Percentiles rank a stretch among this genome's conserved stretches.
Conservation (phyloP, 2,888 invertebrate genomes). For the Cacoxenus indagator region DNA sequence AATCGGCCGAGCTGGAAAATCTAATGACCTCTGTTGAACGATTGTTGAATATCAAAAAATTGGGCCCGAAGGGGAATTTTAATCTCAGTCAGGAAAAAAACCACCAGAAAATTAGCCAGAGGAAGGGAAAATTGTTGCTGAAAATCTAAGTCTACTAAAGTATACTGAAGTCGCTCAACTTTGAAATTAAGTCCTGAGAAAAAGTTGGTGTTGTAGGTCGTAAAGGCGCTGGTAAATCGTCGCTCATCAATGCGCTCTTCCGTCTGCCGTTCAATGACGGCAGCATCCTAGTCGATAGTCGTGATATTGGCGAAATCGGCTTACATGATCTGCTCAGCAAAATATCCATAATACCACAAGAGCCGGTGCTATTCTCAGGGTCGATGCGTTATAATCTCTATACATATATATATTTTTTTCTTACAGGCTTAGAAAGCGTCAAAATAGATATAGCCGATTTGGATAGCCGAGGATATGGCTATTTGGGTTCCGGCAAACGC, state of each 20-base stretch:
- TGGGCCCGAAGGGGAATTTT: conserved; percentile 73
- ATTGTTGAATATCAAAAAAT: conserved; percentile 76
- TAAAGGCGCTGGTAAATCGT: conserved; percentile 82
- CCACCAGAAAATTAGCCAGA: conserved; percentile 81
- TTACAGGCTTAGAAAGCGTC: too few relatives aligned
- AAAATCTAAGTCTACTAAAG: conserved; percentile 78
- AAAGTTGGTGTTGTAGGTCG: conserved; percentile 82
- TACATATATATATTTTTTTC: too few relatives aligned
- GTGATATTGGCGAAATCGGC: conserved; percentile 79
- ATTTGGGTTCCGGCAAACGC: too few relatives aligned
- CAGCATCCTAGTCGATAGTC: conserved; percentile 83
- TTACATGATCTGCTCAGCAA: conserved; percentile 81
- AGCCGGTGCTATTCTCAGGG: conserved; percentile 88
- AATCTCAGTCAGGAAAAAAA: conserved; percentile 75
- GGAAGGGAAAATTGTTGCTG: conserved; percentile 78
- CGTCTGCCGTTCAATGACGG: conserved; percentile 86
- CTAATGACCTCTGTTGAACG: conserved; percentile 92
- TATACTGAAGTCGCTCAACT: conserved; percentile 80
- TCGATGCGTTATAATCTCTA: conserved; percentile 89
- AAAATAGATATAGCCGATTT: too few relatives aligned
- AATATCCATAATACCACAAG: conserved; percentile 88
- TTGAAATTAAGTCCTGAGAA: conserved; percentile 75
- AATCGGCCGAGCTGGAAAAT: conserved; percentile 90
- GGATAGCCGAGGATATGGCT: too few relatives aligned
- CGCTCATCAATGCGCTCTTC: conserved; percentile 80